Conservation (phyloP, 2,113 vertebrate genomes). For the Cyanocitta stelleri region DNA sequence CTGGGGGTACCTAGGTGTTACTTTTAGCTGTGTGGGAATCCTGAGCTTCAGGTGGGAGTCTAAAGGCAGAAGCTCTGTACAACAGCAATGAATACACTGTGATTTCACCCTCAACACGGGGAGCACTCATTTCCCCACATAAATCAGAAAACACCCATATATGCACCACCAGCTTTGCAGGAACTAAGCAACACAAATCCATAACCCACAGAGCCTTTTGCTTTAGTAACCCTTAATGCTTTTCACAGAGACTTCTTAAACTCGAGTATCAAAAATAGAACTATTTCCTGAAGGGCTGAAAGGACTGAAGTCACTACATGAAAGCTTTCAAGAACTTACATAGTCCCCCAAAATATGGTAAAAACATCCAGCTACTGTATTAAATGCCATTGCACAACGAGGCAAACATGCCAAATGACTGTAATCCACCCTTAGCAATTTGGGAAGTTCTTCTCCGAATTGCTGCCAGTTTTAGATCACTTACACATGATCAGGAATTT, state of each 20-base stretch:
- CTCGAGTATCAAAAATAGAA: background rate
- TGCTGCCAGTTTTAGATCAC: conserved; percentile 23
- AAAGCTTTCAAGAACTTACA: background rate
- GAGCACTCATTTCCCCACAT: background rate
- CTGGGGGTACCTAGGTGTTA: background rate
- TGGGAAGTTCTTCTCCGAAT: background rate
- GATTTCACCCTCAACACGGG: background rate
- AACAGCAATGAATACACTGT: background rate
- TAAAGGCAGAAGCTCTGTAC: background rate
- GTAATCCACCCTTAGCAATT: background rate
- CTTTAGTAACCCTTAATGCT: background rate
- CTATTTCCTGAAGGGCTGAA: conserved; percentile 8
- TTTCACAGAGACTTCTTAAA: background rate
- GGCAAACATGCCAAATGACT: background rate
- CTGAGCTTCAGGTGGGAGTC: background rate
- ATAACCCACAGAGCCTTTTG: background rate
- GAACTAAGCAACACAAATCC: background rate
- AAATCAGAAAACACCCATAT: background rate
- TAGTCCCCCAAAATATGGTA: background rate
- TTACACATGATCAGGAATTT: background rate
- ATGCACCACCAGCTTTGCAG: background rate
- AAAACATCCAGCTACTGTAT: conserved; percentile 29
- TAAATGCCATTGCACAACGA: background rate
- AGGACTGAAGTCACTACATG: background rate
- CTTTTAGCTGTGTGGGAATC: background rate